Conservation (phyloP, 2,888 invertebrate species). For the Shargacucullia verbasci region DNA sequence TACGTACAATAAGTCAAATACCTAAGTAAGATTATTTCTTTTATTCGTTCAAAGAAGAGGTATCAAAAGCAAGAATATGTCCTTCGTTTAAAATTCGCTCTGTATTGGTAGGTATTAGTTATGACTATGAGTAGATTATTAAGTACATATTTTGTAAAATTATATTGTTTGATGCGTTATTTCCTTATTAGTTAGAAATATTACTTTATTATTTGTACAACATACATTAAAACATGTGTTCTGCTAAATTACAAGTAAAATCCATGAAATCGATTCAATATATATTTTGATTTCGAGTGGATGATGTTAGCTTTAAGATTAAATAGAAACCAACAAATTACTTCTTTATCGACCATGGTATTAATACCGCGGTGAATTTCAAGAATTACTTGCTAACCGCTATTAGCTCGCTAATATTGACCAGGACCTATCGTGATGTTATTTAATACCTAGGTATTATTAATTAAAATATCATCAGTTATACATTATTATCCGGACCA, state of each 20-base stretch:
- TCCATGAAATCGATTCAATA: not conserved
- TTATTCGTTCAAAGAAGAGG: no score
- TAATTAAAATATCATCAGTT: no score
- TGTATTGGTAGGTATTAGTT: no score
- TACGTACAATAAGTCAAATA: no score
- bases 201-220: not conserved
- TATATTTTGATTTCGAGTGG: not conserved
- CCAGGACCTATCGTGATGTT: not conserved
- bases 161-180: slow-evolving; percentile 1
- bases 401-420: slow-evolving; percentile 15
- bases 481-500: no score
- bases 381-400: slow-evolving; percentile 15
- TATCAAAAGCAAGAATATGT: no score
- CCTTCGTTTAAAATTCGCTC: no score
- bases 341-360: not conserved
- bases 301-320: no score
- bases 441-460: no score
- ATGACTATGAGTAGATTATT: no score
- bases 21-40: no score
- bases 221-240: not conserved
- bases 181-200: slow-evolving; percentile 20
- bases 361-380: not conserved
- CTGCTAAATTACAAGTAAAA: not conserved
- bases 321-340: no score
- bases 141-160: not conserved